These are phyloP conservation scores for Cantharis rufa DNA, from an alignment of 2,888 invertebrate genomes.

Conservation along the genomic window DNA sequence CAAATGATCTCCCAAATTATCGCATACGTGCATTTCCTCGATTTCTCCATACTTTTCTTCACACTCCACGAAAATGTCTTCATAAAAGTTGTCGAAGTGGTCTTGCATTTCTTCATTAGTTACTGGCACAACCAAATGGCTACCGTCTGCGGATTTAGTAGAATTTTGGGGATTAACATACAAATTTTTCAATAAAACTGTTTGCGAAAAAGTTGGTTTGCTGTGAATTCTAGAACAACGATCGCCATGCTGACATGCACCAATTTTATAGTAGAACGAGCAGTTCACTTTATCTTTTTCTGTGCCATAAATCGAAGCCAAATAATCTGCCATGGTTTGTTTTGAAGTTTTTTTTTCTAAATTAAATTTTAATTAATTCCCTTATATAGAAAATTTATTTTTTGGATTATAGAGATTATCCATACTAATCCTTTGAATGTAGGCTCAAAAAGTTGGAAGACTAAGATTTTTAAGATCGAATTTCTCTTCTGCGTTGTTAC, in stretches of 20 bases:
- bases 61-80: conserved; percentile 98
- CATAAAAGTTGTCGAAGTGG: conserved; percentile 99
- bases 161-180: conserved; percentile 99
- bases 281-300: conserved; percentile 99
- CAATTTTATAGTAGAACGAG: conserved; percentile 99
- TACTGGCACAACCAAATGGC: conserved; percentile 90
- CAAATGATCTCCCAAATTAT: conserved; percentile 97
- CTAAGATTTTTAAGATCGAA: neutral
- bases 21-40: conserved; percentile 99
- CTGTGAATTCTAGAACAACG: conserved; percentile 98
- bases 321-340: conserved; percentile 98
- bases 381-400: neutral
- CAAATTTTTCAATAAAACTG: conserved; percentile 93
- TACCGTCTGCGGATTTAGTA: conserved; percentile 96
- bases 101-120: conserved; percentile 99
- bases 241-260: conserved; percentile 99
- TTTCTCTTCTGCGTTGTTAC: neutral
- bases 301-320: conserved; percentile 97
- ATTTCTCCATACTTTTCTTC: conserved; percentile 99
- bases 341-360: too few relatives aligned
- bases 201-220: conserved; percentile 99
- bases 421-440: too few relatives aligned
- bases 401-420: neutral
- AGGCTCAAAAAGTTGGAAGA: too few relatives aligned
- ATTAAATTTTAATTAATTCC: too few relatives aligned